phyloP scores from a whole-genome alignment of 1,140 invertebrate species.

The Rhopalosiphum padi region DNA sequence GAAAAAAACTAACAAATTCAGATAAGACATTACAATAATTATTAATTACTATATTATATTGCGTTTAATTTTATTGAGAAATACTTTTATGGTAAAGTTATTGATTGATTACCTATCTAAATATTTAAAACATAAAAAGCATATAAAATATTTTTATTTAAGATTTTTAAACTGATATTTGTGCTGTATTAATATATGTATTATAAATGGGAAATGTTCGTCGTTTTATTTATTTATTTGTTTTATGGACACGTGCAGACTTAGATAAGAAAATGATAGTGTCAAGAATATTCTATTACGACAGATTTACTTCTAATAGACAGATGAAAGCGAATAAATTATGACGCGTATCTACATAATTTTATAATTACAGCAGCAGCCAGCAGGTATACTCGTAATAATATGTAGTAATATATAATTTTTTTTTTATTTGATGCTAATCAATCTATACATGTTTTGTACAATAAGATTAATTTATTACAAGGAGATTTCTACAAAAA shows the following conservation, averaged over 20 bases:
- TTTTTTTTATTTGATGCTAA: no score
- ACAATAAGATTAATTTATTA: no score
- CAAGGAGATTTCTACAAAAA: no score
- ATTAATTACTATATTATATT: neutral
- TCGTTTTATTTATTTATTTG: neutral
- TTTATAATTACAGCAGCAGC: neutral
- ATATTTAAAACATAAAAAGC: neutral
- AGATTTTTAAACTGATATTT: constrained; percentile 4
- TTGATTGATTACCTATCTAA: neutral
- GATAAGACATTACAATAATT: neutral
- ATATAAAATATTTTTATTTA: neutral
- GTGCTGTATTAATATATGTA: neutral
- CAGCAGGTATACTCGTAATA: neutral
- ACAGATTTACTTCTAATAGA: neutral
- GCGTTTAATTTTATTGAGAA: neutral
- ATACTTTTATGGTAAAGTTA: neutral
- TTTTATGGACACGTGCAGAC: neutral
- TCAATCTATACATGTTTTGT: no score
- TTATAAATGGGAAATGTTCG: neutral
- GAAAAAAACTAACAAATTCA: neutral
- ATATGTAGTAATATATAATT: neutral
- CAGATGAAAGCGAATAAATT: neutral
- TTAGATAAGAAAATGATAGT: neutral
- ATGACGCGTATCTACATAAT: neutral
- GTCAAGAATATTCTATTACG: neutral